Evolutionary conservation across 1,140 invertebrate species (phyloP), one percentile per base, ranked within the genome.

Genomic region (Drosophila pachea): DNA sequence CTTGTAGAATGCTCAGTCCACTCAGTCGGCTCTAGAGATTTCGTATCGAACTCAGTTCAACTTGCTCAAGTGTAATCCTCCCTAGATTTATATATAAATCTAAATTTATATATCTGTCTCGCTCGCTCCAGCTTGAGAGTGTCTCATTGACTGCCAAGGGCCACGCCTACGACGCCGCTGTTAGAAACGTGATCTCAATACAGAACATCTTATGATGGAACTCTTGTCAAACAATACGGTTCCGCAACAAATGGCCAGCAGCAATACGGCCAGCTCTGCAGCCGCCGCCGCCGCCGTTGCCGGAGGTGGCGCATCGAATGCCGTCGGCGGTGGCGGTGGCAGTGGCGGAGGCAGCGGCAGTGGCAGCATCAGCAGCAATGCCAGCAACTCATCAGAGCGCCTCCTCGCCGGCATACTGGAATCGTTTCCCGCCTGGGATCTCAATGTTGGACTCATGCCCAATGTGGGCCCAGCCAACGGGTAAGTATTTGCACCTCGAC

Each of bases 201-300:
- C 40, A 36, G 29, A 54, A 64, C 52, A 59, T 81, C 75, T 88
- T 88, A 88, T 88, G 78, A 88, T 88, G 86, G 86, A 88, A 78
- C 86, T 88, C 56, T 78, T 88, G 82, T 84, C 78, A 75, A 84
- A 86, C 86, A 88, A 84, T 76, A 63, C 76, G 68, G 78, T 88
- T 78, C 78, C 82, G 32, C 78, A 79, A 81, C 86, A 88, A 87
- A 88, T 87, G 82, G 74, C 78, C 55, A 72, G 71, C 74, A 86
- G 82, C 68, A 84, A 74, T 77, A 68, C 81, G 70, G 56, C 81
- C 61, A 70, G 67, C 68, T 69, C 68, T 16, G 33, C n/a, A 55
- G 49, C 42, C 22, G 7, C 16, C 14, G 36, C 48, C 9, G 49
- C 22, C 7, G 55, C 29, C 55, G 84, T 70, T 4, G 33, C 12